Percentiles rank a stretch among this genome's conserved stretches.
Conservation (phyloP, 2,888 invertebrate genomes). For the Netelia fuscicornis region DNA sequence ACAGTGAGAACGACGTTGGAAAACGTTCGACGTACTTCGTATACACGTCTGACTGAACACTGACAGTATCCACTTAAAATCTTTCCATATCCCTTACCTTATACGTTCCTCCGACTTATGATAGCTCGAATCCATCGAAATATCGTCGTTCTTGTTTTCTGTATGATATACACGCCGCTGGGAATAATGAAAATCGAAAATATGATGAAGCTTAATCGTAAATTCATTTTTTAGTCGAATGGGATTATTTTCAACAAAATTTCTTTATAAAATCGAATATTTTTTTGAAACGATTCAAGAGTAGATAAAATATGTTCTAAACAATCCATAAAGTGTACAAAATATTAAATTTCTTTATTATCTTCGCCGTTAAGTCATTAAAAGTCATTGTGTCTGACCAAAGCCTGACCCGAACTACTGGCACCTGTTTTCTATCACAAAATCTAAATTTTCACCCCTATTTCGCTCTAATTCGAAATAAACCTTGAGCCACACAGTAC, state of each 20-base stretch:
- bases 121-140: slow-evolving; percentile 1
- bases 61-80: slow-evolving; percentile 40
- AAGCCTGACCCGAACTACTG: not conserved
- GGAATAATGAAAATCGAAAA: too few species aligned
- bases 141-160: not conserved
- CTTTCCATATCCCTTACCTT: slow-evolving; percentile 18
- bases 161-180: not conserved
- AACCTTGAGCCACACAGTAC: not conserved
- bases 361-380: not conserved
- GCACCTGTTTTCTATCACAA: too few species aligned
- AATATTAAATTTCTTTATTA: too few species aligned
- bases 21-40: slow-evolving; percentile 16
- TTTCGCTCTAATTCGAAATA: too few species aligned
- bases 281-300: too few species aligned
- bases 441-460: too few species aligned
- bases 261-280: too few species aligned
- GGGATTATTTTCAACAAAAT: not conserved
- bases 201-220: not conserved
- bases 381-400: not conserved
- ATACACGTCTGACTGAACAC: slow-evolving; percentile 40
- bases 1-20: slow-evolving; percentile 17
- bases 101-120: slow-evolving; percentile 18
- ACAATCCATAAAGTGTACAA: too few species aligned
- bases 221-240: not conserved
- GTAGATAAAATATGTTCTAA: too few species aligned